Base-by-base conservation (phyloP, 2,888 invertebrate genomes). In the Sabatieria punctata region DNA sequence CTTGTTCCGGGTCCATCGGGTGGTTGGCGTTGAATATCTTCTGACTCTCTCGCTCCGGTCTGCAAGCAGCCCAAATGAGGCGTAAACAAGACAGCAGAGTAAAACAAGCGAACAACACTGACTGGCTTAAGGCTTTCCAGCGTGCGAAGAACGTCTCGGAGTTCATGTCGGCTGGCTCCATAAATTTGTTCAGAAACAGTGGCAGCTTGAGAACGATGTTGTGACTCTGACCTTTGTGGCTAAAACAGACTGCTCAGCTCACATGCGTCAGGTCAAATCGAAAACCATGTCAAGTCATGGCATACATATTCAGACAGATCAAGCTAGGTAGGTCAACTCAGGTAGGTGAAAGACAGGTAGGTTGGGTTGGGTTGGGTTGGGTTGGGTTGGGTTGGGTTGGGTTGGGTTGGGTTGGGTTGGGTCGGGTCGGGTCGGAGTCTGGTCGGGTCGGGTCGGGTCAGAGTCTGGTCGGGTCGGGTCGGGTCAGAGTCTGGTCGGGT, bases 131-230 rank as follows among this genome's bases (percentile, higher is more conserved):
- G 71, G 89, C 88, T 71, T 95, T 95, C 95, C 93, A 95, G 65
- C 97, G 77, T 15, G 85, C 83, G 72, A 97, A 99, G 73, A 97
- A 97, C 51, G 89, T 86, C 68, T 89, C 88, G 0, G 85, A 84
- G 70, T 89, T 88, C 97, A 97, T 97, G 73, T 91, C 89, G 51
- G 93, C 89, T 48, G 93, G 85, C 69, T 95, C 93, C 71, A 97
- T 88, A 73, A 97, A 97, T 72, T 97, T 97, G 71, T 93, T 97
- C 60, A 95, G 74, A 52, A 85, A 86, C 55, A 97, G 74, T 52
- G 97, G 97, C 63, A 97, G 57, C 50, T 66, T 58, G 70, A 93
- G 78, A 45, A 78, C 80, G 55, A 93, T 78, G 71, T 83, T 86
- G 66, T 93, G 89, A 59, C 81, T 82, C 55, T 81, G 78, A 68